These are phyloP conservation scores for Euplagia quadripunctaria DNA, from an alignment of 2,888 invertebrate species.

Conservation along the genomic window DNA sequence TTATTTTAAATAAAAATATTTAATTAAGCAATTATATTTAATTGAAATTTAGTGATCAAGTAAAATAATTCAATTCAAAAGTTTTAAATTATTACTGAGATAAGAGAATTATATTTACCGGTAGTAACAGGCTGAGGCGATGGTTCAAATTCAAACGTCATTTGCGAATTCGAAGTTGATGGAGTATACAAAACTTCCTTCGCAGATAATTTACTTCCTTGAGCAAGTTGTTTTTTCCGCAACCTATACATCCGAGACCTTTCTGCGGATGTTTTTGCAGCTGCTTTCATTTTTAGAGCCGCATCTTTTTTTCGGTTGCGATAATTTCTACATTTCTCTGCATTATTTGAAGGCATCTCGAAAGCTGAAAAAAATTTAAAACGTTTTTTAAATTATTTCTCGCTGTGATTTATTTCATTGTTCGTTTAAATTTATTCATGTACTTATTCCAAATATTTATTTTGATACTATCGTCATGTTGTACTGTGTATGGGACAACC, in stretches of 20 bases:
- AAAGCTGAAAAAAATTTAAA: neutral
- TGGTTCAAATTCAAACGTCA: constrained; percentile 19
- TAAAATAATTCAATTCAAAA: too few relatives aligned
- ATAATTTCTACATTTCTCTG: neutral
- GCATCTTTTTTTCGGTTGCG: neutral
- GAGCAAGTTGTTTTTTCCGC: constrained; percentile 1
- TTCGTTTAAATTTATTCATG: too few relatives aligned
- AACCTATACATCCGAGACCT: constrained; percentile 2
- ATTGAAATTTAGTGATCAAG: too few relatives aligned
- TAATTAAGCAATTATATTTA: too few relatives aligned
- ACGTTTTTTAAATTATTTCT: too few relatives aligned
- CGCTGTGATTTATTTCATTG: too few relatives aligned
- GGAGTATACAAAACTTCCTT: neutral
- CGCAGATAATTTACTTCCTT: constrained; percentile 2
- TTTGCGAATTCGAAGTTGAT: constrained; percentile 18
- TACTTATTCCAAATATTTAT: too few relatives aligned
- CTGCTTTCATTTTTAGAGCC: neutral
- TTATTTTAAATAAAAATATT: too few relatives aligned
- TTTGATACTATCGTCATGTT: too few relatives aligned
- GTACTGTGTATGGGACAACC: too few relatives aligned
- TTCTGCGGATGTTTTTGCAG: neutral
- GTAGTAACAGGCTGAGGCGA: constrained; percentile 16
- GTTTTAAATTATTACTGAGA: too few relatives aligned
- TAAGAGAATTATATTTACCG: neutral
- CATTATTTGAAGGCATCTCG: neutral